A percentile compares a stretch with the other conserved stretches of the same genome.
These are phyloP conservation scores for Lepidotrigona ventralis DNA, from an alignment of 1,140 invertebrate species.

Conservation along the genomic window DNA sequence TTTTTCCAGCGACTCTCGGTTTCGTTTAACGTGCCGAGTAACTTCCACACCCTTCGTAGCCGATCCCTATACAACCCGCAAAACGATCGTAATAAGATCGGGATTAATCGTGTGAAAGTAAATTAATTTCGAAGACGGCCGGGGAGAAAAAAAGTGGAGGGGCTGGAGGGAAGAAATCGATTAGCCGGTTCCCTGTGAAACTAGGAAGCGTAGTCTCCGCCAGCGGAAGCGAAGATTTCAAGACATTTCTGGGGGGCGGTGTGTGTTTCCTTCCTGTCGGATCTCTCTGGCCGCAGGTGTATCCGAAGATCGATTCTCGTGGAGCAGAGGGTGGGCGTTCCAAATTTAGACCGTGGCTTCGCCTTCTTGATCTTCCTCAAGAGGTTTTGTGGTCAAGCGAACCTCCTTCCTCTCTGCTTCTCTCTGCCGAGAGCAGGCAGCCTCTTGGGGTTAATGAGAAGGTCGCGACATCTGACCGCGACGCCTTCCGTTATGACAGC, in stretches of 20 bases:
- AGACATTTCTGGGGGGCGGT: slow-evolving; percentile 55
- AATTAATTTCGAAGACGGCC: slow-evolving; percentile 27
- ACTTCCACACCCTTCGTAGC: neutral
- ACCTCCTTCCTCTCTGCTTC: slow-evolving; percentile 12
- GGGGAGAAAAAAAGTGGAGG: too few relatives aligned
- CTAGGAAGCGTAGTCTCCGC: neutral
- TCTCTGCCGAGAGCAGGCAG: neutral
- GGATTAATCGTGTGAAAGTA: slow-evolving; percentile 22
- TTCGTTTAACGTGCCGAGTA: too few relatives aligned
- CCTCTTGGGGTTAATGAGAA: slow-evolving; percentile 66
- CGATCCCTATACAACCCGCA: neutral
- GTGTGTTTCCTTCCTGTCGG: slow-evolving; percentile 65
- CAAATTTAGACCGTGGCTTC: slow-evolving; percentile 68
- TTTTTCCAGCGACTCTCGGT: neutral
- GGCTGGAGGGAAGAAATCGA: slow-evolving; percentile 13
- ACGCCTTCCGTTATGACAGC: slow-evolving; percentile 74
- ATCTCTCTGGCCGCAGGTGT: slow-evolving; percentile 71
- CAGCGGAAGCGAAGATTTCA: slow-evolving; percentile 68
- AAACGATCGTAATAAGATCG: neutral
- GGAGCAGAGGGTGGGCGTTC: slow-evolving; percentile 70
- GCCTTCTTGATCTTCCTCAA: slow-evolving; percentile 61
- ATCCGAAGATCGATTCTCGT: slow-evolving; percentile 56
- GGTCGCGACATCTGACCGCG: slow-evolving; percentile 73
- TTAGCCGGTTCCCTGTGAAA: slow-evolving; percentile 31
- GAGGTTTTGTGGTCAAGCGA: slow-evolving; percentile 72